phyloP scores from a whole-genome alignment of 2,888 invertebrate species.

The Limnephilus lunatus region DNA sequence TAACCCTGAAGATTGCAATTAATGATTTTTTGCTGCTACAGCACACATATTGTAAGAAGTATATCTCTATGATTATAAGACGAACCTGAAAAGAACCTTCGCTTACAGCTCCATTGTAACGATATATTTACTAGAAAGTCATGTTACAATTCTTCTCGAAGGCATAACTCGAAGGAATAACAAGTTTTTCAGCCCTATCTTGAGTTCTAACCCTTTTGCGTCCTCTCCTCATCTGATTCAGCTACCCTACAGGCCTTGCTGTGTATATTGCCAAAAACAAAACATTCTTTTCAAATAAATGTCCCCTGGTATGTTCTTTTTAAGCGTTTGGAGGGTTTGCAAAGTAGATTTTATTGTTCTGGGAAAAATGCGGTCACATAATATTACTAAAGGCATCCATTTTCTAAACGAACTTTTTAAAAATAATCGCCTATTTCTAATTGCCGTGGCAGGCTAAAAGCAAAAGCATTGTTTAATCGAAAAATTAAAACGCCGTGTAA shows the following conservation, averaged over 20 bases:
- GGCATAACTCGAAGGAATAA: too few relatives aligned
- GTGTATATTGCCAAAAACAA: conserved; percentile 20
- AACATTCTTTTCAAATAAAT: conserved; percentile 18
- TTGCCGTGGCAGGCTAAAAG: neutral
- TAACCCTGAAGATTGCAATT: too few relatives aligned
- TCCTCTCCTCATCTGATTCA: too few relatives aligned
- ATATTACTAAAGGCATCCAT: neutral
- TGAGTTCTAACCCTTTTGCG: neutral
- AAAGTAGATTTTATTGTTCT: conserved; percentile 23
- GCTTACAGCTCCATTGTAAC: too few relatives aligned
- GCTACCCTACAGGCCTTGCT: neutral
- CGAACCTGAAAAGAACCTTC: too few relatives aligned
- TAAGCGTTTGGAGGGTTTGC: neutral
- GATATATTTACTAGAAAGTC: too few relatives aligned
- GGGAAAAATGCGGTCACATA: neutral
- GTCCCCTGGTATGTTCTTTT: neutral
- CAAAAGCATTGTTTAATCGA: conserved; percentile 34
- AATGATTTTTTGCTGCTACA: too few relatives aligned
- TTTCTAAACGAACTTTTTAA: neutral
- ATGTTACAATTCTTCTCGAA: too few relatives aligned
- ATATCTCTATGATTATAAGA: too few relatives aligned
- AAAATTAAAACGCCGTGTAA: conserved; percentile 36
- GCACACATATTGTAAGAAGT: too few relatives aligned
- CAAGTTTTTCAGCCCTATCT: neutral
- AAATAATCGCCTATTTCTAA: neutral